Evolutionary conservation across 2,888 invertebrate genomes (phyloP).

Genomic region (Malthinus flaveolus): DNA sequence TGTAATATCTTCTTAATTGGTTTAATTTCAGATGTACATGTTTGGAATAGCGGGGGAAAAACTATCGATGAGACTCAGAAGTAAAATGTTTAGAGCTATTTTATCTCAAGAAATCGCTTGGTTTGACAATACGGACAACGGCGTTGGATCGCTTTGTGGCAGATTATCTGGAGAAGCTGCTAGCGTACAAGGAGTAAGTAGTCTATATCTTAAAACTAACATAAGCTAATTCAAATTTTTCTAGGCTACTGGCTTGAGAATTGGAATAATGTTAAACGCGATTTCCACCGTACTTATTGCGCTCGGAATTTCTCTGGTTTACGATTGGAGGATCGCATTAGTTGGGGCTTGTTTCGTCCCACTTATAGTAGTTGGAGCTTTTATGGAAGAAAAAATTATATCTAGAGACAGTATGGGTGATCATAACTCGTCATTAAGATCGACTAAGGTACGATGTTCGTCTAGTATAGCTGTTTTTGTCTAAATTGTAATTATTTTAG

Average conservation of each 20-base stretch:
- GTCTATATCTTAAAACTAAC: background rate
- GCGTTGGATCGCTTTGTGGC: slow-evolving; percentile 75
- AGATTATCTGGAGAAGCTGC: slow-evolving; percentile 77
- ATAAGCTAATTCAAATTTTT: slow-evolving; percentile 19
- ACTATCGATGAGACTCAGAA: slow-evolving; percentile 74
- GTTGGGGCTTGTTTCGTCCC: slow-evolving; percentile 74
- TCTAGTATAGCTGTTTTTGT: background rate
- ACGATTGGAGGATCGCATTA: slow-evolving; percentile 75
- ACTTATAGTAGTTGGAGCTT: slow-evolving; percentile 67
- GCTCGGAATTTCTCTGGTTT: slow-evolving; percentile 67
- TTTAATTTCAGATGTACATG: slow-evolving; percentile 50
- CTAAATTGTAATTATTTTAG: slow-evolving; percentile 47
- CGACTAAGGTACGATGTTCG: slow-evolving; percentile 64
- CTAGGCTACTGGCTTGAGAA: slow-evolving; percentile 78
- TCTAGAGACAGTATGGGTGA: slow-evolving; percentile 67
- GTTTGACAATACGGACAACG: slow-evolving; percentile 73
- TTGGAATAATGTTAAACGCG: slow-evolving; percentile 76
- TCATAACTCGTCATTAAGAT: slow-evolving; percentile 69
- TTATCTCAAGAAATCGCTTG: slow-evolving; percentile 75
- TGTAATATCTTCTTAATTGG: background rate
- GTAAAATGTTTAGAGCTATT: slow-evolving; percentile 67
- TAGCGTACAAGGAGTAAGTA: slow-evolving; percentile 73
- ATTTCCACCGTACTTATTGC: slow-evolving; percentile 69
- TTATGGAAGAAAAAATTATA: slow-evolving; percentile 68
- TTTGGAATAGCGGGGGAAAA: slow-evolving; percentile 80